A percentile compares a stretch with the other conserved stretches of the same genome.
These are phyloP conservation scores for Lineus longissimus DNA, from an alignment of 1,140 invertebrate species.

Conservation along the genomic window DNA sequence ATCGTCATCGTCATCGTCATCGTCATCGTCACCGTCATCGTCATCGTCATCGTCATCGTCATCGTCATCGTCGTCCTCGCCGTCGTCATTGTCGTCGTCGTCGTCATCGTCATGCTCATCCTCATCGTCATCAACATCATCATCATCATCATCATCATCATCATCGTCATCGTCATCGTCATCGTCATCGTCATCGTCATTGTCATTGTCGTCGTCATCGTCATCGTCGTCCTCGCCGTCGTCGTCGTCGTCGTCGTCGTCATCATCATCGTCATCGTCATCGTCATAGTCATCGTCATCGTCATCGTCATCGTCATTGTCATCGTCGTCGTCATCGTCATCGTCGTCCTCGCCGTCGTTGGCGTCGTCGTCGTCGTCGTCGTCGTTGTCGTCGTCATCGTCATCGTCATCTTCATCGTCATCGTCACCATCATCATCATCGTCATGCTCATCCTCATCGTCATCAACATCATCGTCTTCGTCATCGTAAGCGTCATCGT, in stretches of 20 bases:
- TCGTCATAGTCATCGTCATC: neutral
- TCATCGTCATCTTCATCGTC: neutral
- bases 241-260: neutral
- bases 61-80: neutral
- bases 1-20: slow-evolving; percentile 8
- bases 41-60: too few relatives aligned
- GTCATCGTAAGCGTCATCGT: slow-evolving; percentile 11
- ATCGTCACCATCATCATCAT: neutral
- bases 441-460: neutral
- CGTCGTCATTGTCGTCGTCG: neutral
- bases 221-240: neutral
- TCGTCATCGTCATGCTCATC: neutral
- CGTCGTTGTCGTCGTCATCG: neutral
- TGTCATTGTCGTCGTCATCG: neutral
- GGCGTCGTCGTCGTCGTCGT: too few relatives aligned
- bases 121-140: neutral
- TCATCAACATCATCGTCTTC: too few relatives aligned
- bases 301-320: neutral
- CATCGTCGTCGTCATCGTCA: too few relatives aligned
- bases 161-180: too few relatives aligned
- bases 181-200: neutral
- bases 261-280: neutral
- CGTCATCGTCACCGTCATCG: too few relatives aligned
- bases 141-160: too few relatives aligned
- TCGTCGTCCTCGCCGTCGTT: too few relatives aligned